Evolutionary conservation across 1,140 invertebrate species (phyloP), one percentile per base, ranked within the genome.

Genomic region (Helicorthomorpha holstii): DNA sequence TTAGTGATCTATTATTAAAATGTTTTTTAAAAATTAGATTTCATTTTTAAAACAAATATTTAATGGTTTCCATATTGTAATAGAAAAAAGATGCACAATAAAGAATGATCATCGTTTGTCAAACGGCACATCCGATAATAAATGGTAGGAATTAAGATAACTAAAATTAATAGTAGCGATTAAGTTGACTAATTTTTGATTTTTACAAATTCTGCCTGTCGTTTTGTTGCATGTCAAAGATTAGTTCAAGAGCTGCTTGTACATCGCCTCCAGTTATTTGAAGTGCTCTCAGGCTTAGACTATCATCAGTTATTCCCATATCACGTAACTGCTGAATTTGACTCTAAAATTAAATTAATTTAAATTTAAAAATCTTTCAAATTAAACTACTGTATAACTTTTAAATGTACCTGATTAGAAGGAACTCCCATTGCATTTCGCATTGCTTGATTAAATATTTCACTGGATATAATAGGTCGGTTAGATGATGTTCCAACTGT

Each of bases 141-240:
- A n/a, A n/a, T n/a, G n/a, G n/a, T n/a, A n/a, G n/a, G n/a, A n/a
- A n/a, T n/a, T n/a, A n/a, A n/a, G n/a, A 1, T 92, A 86, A 60
- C 87, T 91, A 78, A 87, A 92, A 63, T 73, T 90, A 54, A 87
- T 92, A 70, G 87, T 90, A 75, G 84, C 86, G 71, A 64, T 52
- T 56, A 50, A 50, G 3, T 22, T 12, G 7, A 7, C 16, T 34
- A 16, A 7, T 34, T 22, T 46, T 12, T 46, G 19, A 46, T 10
- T 46, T 21, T 10, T 7, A 46, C 19, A 7, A 22, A 46, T 22
- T 46, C 44, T 46, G 44, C 7, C 19, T 25, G 12, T 46, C 19
- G 12, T 46, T 7, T 46, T 21, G 19, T 52, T 56, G 55, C 47
- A 63, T 61, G 21, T 66, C 69, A 63, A 71, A 72, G 45, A 73